phyloP scores from a whole-genome alignment of 2,888 invertebrate genomes.

The Lithophane socia region DNA sequence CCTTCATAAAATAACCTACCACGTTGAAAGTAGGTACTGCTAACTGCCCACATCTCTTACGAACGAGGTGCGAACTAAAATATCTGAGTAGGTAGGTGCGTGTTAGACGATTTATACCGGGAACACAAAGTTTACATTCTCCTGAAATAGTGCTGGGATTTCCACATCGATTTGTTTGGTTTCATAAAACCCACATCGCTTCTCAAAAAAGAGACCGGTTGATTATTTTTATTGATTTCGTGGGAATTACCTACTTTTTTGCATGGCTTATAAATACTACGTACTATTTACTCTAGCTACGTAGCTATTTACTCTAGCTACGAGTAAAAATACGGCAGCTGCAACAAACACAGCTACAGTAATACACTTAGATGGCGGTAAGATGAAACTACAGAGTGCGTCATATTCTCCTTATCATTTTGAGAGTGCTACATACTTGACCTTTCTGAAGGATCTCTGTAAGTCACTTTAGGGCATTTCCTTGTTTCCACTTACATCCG shows the following conservation, averaged over 20 bases:
- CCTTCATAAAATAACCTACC: neutral
- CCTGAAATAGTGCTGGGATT: constrained; percentile 20
- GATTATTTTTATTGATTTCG: constrained; percentile 17
- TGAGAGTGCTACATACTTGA: neutral
- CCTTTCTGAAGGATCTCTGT: neutral
- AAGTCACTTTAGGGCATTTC: neutral
- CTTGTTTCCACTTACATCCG: neutral
- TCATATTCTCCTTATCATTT: neutral
- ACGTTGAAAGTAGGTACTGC: neutral
- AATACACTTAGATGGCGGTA: neutral
- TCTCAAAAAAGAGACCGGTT: neutral
- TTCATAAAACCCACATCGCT: neutral
- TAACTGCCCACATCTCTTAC: neutral
- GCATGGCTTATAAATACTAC: neutral
- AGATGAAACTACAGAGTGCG: neutral
- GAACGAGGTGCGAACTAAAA: neutral
- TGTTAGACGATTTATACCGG: constrained; percentile 16
- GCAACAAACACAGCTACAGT: neutral
- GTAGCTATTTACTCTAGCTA: neutral
- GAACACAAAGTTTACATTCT: constrained; percentile 24
- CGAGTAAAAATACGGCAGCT: neutral
- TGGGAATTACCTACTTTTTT: neutral
- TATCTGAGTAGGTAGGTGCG: neutral
- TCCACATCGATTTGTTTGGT: constrained; percentile 23
- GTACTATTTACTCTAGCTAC: too few species aligned